Evolutionary conservation across 2,113 vertebrate species (phyloP), one percentile per base, ranked within the genome.

Genomic region (Poicephalus gulielmi): DNA sequence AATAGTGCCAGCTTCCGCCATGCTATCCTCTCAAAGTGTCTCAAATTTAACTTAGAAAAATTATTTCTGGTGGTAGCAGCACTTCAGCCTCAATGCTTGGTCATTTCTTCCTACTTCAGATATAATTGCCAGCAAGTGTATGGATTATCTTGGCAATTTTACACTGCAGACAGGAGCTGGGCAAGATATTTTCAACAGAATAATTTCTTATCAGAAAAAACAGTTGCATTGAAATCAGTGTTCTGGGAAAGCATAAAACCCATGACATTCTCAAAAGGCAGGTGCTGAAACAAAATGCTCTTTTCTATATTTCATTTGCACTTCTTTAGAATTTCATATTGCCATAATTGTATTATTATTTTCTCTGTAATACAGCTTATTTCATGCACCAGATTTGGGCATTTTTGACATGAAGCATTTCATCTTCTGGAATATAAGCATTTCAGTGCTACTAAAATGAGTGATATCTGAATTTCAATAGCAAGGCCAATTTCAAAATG

Each of bases 41-140:
- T 95, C 69, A 81, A 44, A 84, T 86, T 90, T 94, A 95, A 94
- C 77, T 52, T 86, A 91, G 55, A 96, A 95, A 93, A 93, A 96
- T 77, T 86, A 81, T 92, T 94, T 93, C 79, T 86, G 64, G 76
- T 43, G 59, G 55, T 63, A 93, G 52, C 55, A 83, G 68, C 85
- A 94, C 79, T 96, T 94, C 88, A 88, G 55, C 76, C 71, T 94
- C 75, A 39, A 37, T 71, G 30, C 30, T 68, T 49, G 33, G 82
- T 55, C 79, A 74, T 93, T 94, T 93, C 76, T 90, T 96, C 57
- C 71, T 77, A 24, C 85, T 86, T 94, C 77, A 86, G 76, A 90
- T 71, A 68, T 68, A 89, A 90, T 94, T 92, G 59, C 92, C 76
- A 95, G 83, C 14, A 92, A 90, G 82, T 28, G 14, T 64, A 50